These are phyloP conservation scores for Urocynchramus pylzowi DNA, from an alignment of 2,113 vertebrate species.

Conservation along the genomic window DNA sequence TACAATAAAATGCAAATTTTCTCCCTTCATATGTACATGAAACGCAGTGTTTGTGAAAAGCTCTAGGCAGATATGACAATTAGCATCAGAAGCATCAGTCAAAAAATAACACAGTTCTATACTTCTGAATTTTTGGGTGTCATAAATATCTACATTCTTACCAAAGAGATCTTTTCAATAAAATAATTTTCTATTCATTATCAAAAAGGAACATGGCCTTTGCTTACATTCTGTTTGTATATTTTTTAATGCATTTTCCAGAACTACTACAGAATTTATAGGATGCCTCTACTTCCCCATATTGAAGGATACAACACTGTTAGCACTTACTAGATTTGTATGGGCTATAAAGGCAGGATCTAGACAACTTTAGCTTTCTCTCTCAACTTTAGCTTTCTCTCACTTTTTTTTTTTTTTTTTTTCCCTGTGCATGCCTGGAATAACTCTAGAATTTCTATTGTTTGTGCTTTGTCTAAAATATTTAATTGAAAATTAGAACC, in stretches of 20 bases:
- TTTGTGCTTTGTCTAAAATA: neutral
- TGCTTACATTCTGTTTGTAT: neutral
- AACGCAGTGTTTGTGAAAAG: neutral
- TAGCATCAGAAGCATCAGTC: neutral
- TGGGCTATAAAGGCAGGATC: neutral
- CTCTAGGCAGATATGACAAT: neutral
- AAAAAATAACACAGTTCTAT: neutral
- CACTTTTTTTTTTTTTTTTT: too few species aligned
- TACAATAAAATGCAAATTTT: neutral
- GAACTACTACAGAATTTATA: neutral
- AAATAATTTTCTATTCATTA: neutral
- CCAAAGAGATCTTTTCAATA: neutral
- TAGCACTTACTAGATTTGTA: neutral
- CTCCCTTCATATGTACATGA: neutral
- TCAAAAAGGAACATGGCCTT: neutral
- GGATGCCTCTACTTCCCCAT: neutral
- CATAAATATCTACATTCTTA: neutral
- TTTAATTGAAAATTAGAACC: neutral
- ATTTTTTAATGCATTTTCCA: neutral
- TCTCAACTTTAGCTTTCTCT: too few species aligned
- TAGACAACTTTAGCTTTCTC: neutral
- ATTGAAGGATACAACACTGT: neutral
- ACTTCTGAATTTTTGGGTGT: neutral
- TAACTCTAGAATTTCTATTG: neutral
- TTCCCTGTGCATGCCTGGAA: neutral